Evolutionary conservation across 2,888 invertebrate genomes (phyloP).

Genomic region (Chromoteleia sp.): DNA sequence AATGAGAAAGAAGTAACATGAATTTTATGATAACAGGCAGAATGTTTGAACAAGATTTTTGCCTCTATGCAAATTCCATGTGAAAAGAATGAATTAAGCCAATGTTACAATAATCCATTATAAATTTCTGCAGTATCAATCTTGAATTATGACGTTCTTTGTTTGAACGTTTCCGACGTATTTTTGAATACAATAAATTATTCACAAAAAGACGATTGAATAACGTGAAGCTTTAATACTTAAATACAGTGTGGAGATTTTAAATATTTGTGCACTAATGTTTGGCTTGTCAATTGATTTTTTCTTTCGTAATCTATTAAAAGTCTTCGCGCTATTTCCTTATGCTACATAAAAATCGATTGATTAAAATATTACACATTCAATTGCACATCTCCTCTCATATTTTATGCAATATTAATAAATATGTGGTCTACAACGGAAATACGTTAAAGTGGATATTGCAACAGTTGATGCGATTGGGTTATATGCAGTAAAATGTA

Average conservation of each 20-base stretch:
- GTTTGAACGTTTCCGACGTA: no score
- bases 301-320: no score
- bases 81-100: constrained; percentile 27
- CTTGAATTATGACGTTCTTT: no score
- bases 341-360: not conserved
- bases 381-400: not conserved
- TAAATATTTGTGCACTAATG: no score
- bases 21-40: constrained; percentile 19
- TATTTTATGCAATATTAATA: constrained; percentile 17
- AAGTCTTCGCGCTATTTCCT: no score
- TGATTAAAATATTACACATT: not conserved
- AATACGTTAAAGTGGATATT: not conserved
- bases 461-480: not conserved
- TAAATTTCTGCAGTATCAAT: no score
- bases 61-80: constrained; percentile 10
- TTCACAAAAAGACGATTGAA: no score
- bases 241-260: no score
- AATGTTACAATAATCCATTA: no score
- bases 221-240: no score
- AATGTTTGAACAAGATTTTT: constrained; percentile 25
- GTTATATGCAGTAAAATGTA: constrained; percentile 10
- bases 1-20: constrained; percentile 17
- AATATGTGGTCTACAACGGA: not conserved
- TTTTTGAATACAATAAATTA: no score
- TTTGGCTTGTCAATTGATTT: no score